Evolutionary conservation across 1,140 invertebrate species (phyloP).

Genomic region (Drosophila takahashii): DNA sequence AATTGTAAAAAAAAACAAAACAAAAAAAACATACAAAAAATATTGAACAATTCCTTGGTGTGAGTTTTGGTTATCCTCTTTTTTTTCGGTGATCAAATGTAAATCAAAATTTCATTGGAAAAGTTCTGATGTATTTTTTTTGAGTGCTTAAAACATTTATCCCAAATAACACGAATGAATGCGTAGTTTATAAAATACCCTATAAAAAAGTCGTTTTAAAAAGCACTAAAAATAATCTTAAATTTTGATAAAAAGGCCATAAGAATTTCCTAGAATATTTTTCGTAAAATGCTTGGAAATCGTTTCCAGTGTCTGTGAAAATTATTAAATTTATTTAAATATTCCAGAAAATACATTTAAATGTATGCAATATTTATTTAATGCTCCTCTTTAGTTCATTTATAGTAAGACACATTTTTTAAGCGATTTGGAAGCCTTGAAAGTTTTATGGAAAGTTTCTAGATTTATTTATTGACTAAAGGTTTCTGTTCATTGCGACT

Average conservation of each 20-base stretch:
- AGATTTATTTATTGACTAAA: no score
- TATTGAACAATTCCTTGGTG: constrained; percentile 5
- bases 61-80: neutral
- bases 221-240: neutral
- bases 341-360: neutral
- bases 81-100: constrained; percentile 10
- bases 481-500: neutral
- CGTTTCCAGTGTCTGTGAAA: neutral
- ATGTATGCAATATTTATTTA: no score
- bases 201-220: constrained; percentile 4
- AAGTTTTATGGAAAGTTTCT: neutral
- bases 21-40: neutral
- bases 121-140: constrained; percentile 22
- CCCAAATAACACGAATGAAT: constrained; percentile 9
- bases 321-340: neutral
- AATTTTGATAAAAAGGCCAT: neutral
- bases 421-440: neutral
- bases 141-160: constrained; percentile 21
- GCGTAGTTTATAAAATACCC: constrained; percentile 1
- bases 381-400: no score
- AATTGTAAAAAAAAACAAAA: neutral
- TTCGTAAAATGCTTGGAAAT: neutral
- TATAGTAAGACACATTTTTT: neutral
- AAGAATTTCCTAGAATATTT: constrained; percentile 3
- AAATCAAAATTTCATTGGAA: constrained; percentile 8